These are phyloP conservation scores for Meteorus cinctellus DNA, from an alignment of 2,888 invertebrate species.

Conservation along the genomic window DNA sequence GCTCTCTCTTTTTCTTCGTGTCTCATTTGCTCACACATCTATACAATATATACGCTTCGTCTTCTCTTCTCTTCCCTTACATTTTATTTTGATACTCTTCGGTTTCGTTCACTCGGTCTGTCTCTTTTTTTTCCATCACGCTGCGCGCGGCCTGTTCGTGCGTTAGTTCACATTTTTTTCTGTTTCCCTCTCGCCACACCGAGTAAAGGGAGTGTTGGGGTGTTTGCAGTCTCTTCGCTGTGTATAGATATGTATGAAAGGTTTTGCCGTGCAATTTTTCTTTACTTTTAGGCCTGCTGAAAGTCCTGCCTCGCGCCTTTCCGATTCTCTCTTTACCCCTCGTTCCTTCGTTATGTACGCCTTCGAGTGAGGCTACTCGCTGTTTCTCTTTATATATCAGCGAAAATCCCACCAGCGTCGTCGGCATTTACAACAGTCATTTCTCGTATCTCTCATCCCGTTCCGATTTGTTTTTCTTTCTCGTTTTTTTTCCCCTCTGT, in stretches of 20 bases:
- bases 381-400: constrained; percentile 5
- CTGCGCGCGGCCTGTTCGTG: not conserved
- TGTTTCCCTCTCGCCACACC: not conserved
- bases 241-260: constrained; percentile 3
- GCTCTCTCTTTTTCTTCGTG: constrained; percentile 44
- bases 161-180: constrained; percentile 1
- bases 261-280: not conserved
- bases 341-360: not conserved
- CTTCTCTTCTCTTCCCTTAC: constrained; percentile 2
- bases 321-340: not conserved
- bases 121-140: not conserved
- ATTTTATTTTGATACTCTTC: constrained; percentile 21
- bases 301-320: not conserved
- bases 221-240: not conserved
- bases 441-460: constrained; percentile 13
- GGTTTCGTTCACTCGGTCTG: constrained; percentile 24
- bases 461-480: constrained; percentile 13
- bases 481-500: constrained; percentile 27
- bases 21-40: constrained; percentile 34
- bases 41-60: constrained; percentile 6
- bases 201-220: not conserved
- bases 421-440: constrained; percentile 6
- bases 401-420: constrained; percentile 24
- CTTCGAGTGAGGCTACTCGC: not conserved
- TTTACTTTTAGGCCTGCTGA: not conserved